Conservation (phyloP, 2,888 invertebrate species). For the Cremastobaeus sp. region DNA sequence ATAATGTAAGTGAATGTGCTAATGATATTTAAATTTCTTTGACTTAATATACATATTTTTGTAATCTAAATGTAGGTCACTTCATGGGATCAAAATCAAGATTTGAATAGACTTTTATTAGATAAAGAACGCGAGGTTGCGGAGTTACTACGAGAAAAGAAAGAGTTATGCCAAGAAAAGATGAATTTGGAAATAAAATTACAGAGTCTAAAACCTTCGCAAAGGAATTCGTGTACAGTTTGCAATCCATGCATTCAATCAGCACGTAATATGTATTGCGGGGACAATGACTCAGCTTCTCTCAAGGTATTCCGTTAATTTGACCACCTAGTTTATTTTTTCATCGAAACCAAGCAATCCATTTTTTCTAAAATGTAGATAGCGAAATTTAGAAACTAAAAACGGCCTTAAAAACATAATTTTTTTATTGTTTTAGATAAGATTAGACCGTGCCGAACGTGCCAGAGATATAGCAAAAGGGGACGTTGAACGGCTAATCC, state of each 20-base stretch:
- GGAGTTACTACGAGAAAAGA: slow-evolving; percentile 77
- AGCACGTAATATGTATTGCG: slow-evolving; percentile 23
- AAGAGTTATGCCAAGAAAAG: slow-evolving; percentile 77
- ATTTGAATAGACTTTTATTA: slow-evolving; percentile 73
- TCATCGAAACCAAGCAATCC: too few relatives aligned
- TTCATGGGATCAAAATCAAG: slow-evolving; percentile 64
- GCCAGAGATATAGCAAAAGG: slow-evolving; percentile 81
- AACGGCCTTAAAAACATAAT: background rate
- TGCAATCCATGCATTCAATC: slow-evolving; percentile 64
- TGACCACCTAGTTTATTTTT: too few relatives aligned
- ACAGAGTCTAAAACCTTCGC: slow-evolving; percentile 68
- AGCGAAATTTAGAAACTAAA: background rate
- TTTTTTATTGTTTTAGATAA: slow-evolving; percentile 70
- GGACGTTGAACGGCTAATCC: slow-evolving; percentile 81
- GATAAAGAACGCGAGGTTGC: slow-evolving; percentile 77
- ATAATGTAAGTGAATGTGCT: slow-evolving; percentile 69
- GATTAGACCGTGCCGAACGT: slow-evolving; percentile 77
- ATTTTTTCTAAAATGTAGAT: background rate
- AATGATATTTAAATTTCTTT: background rate
- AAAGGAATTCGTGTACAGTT: slow-evolving; percentile 62
- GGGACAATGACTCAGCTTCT: slow-evolving; percentile 59
- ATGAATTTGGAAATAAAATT: slow-evolving; percentile 76
- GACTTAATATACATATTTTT: background rate
- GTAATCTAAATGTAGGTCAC: background rate
- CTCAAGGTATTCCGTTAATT: slow-evolving; percentile 49